Conservation (phyloP, 64 coral and sea anemone species). For the Catalaphyllia jardinei region DNA sequence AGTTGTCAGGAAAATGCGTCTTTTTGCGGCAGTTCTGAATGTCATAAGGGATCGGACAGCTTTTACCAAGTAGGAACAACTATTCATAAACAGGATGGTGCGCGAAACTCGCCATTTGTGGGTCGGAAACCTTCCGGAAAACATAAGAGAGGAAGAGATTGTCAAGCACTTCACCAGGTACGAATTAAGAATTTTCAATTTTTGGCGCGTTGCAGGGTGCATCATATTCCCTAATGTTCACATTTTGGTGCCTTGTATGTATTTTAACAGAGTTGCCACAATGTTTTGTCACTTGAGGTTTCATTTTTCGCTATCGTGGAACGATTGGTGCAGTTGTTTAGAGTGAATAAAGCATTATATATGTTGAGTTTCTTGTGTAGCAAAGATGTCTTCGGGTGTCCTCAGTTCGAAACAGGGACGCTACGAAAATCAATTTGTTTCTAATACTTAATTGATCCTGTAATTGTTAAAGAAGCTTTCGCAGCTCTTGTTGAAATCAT, state of each 20-base stretch:
- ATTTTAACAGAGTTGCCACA: too few species aligned
- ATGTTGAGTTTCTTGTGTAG: not conserved
- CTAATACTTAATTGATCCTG: not conserved
- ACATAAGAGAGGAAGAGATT: constrained; percentile 88
- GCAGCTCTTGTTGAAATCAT: not conserved
- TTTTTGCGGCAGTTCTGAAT: not conserved
- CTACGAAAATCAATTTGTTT: not conserved
- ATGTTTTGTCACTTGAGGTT: not conserved
- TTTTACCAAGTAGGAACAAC: not conserved
- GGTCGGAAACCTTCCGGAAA: constrained; percentile 98
- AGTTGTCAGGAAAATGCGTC: not conserved
- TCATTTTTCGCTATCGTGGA: not conserved
- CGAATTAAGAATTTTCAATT: not conserved
- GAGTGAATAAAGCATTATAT: too few species aligned
- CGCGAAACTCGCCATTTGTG: constrained; percentile 98
- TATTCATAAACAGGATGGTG: constrained; percentile 64
- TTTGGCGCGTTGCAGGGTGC: constrained; percentile 7
- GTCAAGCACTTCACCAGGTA: constrained; percentile 94
- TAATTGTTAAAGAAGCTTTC: not conserved
- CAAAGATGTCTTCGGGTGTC: not conserved
- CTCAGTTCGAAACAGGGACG: not conserved
- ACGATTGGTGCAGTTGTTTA: not conserved
- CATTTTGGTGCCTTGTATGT: not conserved
- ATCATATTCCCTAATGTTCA: not conserved
- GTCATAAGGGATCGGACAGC: not conserved